These are phyloP conservation scores for Drosophila rellima DNA, from an alignment of 2,888 invertebrate species.

Conservation along the genomic window DNA sequence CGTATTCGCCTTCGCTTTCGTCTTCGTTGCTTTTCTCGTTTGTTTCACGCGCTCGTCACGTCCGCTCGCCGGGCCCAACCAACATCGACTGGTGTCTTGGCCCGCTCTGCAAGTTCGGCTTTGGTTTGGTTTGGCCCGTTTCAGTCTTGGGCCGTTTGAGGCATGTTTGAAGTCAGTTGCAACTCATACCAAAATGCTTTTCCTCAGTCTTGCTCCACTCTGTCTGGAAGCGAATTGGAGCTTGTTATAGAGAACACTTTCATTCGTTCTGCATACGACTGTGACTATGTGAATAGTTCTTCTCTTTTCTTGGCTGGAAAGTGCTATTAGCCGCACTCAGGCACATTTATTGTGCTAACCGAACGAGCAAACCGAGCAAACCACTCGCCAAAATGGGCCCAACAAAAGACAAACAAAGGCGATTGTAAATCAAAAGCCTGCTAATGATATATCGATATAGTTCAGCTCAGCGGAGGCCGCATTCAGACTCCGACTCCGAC, in stretches of 20 bases:
- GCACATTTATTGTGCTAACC: slow-evolving; percentile 42
- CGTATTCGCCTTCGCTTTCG: slow-evolving; percentile 34
- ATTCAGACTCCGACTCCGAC: neutral
- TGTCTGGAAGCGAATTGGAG: slow-evolving; percentile 60
- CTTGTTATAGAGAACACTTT: slow-evolving; percentile 74
- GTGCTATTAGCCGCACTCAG: slow-evolving; percentile 70
- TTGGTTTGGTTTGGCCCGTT: slow-evolving; percentile 57
- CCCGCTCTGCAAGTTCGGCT: slow-evolving; percentile 73
- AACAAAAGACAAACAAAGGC: slow-evolving; percentile 77
- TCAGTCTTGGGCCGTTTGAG: slow-evolving; percentile 68
- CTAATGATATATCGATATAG: slow-evolving; percentile 80
- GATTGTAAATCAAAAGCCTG: slow-evolving; percentile 79
- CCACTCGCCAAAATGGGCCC: slow-evolving; percentile 58
- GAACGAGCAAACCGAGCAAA: slow-evolving; percentile 1
- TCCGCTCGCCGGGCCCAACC: slow-evolving; percentile 76
- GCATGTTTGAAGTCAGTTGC: slow-evolving; percentile 69
- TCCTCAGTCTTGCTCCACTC: slow-evolving; percentile 5
- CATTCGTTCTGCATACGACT: slow-evolving; percentile 71
- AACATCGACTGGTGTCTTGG: slow-evolving; percentile 74
- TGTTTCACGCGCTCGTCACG: slow-evolving; percentile 65
- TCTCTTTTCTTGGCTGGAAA: slow-evolving; percentile 57
- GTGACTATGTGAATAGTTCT: slow-evolving; percentile 41
- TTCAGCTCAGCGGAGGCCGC: slow-evolving; percentile 28
- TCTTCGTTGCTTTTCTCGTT: slow-evolving; percentile 27
- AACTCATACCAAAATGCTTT: slow-evolving; percentile 57